A percentile compares a stretch with the other conserved stretches of the same genome.
Conservation (phyloP, 2,113 vertebrate genomes). For the Chloebia gouldiae region DNA sequence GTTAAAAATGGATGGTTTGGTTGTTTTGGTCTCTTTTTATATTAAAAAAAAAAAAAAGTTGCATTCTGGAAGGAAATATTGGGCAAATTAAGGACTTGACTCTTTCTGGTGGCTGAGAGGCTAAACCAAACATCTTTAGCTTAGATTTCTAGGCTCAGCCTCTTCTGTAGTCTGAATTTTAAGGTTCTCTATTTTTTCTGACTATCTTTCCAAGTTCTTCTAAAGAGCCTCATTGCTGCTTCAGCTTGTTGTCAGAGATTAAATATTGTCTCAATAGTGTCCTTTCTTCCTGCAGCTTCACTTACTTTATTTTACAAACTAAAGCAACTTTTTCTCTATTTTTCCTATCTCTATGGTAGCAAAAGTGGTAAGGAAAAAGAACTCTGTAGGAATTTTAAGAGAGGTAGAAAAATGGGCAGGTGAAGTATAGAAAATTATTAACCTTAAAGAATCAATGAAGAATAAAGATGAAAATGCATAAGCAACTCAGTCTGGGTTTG, state of each 20-base stretch:
- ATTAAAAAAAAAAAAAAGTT: background rate
- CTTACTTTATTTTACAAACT: background rate
- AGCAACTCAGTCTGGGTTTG: background rate
- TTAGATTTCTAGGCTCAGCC: background rate
- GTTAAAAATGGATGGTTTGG: fast-evolving
- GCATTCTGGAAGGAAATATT: background rate
- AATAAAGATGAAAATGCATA: background rate
- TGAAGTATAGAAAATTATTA: background rate
- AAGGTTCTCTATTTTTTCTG: background rate
- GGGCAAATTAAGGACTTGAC: background rate
- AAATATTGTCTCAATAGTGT: background rate
- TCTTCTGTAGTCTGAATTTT: background rate
- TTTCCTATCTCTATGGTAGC: background rate
- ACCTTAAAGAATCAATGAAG: background rate
- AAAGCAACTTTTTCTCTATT: background rate
- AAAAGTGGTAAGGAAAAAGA: background rate
- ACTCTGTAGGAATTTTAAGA: background rate
- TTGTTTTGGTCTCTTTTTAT: background rate
- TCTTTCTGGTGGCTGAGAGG: background rate
- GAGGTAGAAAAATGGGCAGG: background rate
- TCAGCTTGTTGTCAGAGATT: background rate
- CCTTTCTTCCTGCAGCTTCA: background rate
- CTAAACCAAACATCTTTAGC: background rate
- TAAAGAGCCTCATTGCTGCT: background rate
- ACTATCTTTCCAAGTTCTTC: background rate